Evolutionary conservation across 2,888 invertebrate species (phyloP).

Genomic region (Volucella zonaria): DNA sequence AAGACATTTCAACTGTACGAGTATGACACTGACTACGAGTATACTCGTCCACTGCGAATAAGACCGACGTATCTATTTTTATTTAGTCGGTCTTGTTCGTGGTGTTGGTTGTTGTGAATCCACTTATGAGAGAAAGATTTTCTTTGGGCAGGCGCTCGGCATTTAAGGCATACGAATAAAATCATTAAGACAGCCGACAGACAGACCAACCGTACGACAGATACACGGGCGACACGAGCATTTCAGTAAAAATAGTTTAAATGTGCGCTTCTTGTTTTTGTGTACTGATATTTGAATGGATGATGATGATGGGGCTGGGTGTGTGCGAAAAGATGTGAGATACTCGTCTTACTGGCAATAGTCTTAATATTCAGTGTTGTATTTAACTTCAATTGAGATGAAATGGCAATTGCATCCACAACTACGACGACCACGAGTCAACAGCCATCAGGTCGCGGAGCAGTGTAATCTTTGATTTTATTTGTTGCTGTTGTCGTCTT

Average conservation of each 20-base stretch:
- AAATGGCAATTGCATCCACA: constrained; percentile 30
- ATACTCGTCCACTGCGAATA: constrained; percentile 16
- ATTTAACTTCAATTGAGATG: constrained; percentile 52
- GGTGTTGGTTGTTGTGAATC: constrained; percentile 10
- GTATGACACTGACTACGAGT: constrained; percentile 37
- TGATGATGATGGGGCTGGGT: constrained; percentile 27
- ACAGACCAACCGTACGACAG: too few species aligned
- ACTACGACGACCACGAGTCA: not conserved
- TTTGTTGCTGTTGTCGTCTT: constrained; percentile 6
- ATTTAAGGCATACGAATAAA: constrained; percentile 7
- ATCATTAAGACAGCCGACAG: constrained; percentile 28
- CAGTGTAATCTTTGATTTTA: not conserved
- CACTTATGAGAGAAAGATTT: constrained; percentile 39
- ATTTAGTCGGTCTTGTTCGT: constrained; percentile 22
- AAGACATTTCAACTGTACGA: constrained; percentile 48
- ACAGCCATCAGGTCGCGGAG: not conserved
- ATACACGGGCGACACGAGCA: constrained; percentile 41
- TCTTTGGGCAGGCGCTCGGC: constrained; percentile 46
- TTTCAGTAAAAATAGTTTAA: constrained; percentile 62
- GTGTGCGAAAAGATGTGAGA: constrained; percentile 46
- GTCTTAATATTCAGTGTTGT: constrained; percentile 57
- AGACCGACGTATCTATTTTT: constrained; percentile 60
- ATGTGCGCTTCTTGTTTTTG: constrained; percentile 40
- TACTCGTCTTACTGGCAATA: constrained; percentile 29
- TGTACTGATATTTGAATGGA: constrained; percentile 18